phyloP scores from a whole-genome alignment of 2,113 vertebrate species.

The Piprites chloris region DNA sequence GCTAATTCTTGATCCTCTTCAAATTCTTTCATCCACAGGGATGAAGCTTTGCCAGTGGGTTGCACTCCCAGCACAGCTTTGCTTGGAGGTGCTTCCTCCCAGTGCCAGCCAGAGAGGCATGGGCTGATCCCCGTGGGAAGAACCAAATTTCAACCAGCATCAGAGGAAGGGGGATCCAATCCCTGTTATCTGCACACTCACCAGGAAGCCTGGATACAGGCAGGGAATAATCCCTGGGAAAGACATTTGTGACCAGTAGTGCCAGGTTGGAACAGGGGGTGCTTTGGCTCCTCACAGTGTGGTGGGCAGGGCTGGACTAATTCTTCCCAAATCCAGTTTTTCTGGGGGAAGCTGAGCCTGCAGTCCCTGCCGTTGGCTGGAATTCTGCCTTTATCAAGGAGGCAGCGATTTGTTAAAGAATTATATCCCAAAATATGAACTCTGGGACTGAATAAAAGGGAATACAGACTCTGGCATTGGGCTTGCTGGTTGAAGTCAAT shows the following conservation, averaged over 20 bases:
- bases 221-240: neutral
- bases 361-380: neutral
- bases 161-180: rapidly evolving
- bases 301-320: neutral
- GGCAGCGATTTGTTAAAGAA: neutral
- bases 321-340: neutral
- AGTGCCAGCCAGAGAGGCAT: neutral
- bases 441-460: neutral
- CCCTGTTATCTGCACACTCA: rapidly evolving
- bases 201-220: neutral
- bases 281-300: neutral
- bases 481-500: neutral
- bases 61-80: neutral
- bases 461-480: neutral
- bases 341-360: neutral
- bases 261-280: neutral
- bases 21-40: neutral
- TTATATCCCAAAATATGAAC: neutral
- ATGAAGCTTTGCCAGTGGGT: neutral
- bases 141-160: neutral
- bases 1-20: neutral
- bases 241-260: neutral
- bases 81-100: too few species aligned
- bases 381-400: neutral
- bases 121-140: neutral